Base-by-base conservation (phyloP, 2,888 invertebrate genomes). In the Sminthurinus aureus region DNA sequence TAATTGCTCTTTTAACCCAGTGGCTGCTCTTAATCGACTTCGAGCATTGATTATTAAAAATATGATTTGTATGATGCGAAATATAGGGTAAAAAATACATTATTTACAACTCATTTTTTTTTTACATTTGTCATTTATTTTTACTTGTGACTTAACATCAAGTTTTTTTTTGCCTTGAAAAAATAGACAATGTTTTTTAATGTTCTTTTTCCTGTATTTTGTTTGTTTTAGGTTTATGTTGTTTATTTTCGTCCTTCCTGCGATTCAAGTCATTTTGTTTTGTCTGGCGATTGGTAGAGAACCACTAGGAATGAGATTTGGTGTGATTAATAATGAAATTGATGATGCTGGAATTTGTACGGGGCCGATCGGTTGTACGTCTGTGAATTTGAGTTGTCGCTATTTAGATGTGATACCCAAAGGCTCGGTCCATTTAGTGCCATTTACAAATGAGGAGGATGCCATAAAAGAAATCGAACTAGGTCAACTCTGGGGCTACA, bases 201-300 rank as follows among this genome's bases (percentile, higher is more conserved):
- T 20, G n/a, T 69, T 69, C n/a, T 3, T 64, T 13, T 67, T n/a
- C n/a, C n/a, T 67, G n/a, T n/a, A 4, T 18, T 69, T 38, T 38
- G 38, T 38, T 38, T 38, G 38, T 38, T 38, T n/a, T 91, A 96
- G 96, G 73, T 96, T 97, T 85, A 96, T 98, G 95, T 92, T 97
- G 89, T 98, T 98, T 91, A 96, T 97, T 89, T 97, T 97, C 90
- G 95, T 96, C 64, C 91, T 97, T 89, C 97, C 97, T n/a, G 96
- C 96, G 51, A 95, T 97, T 94, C 96, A 97, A 91, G 96, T 97
- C 85, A 95, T 97, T 83, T 93, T 98, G 84, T 97, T 97, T 92
- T 97, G 97, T 90, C 91, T 97, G 90, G 97, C 97, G 84, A 97
- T 96, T 87, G 96, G 96, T 78, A 92, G 96, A 50, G 96, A 96